Percentiles rank a stretch among this genome's conserved stretches.
Conservation (phyloP, 2,113 vertebrate genomes). For the Cololabis saira region DNA sequence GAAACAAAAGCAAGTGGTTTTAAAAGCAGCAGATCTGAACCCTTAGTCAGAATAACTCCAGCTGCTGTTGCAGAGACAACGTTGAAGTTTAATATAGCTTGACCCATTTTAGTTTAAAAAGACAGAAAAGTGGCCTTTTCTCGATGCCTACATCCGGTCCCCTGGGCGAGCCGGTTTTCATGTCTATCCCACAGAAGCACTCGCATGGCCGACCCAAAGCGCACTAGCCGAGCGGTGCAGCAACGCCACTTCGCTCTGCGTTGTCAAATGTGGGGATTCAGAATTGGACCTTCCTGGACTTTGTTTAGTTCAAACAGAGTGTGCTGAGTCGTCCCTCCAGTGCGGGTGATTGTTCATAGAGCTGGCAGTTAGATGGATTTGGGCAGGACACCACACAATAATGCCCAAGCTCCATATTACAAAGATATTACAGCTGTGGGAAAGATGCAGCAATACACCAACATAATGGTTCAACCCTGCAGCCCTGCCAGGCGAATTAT, state of each 20-base stretch:
- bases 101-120: constrained; percentile 70
- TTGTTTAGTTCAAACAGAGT: constrained; percentile 59
- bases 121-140: constrained; percentile 47
- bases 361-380: constrained; percentile 47
- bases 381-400: constrained; percentile 29
- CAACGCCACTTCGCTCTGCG: constrained; percentile 36
- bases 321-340: constrained; percentile 38
- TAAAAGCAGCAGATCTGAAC: constrained; percentile 12
- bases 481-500: constrained; percentile 29
- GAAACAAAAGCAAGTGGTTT: background rate
- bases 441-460: constrained; percentile 8
- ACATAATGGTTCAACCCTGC: constrained; percentile 9
- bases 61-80: constrained; percentile 32
- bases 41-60: constrained; percentile 32
- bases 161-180: constrained; percentile 41
- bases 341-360: constrained; percentile 54
- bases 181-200: constrained; percentile 32
- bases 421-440: constrained; percentile 28
- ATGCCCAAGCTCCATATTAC: constrained; percentile 12
- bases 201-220: constrained; percentile 30
- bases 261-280: constrained; percentile 44
- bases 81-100: constrained; percentile 60
- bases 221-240: constrained; percentile 39
- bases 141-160: constrained; percentile 46
- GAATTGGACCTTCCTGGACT: constrained; percentile 30